A percentile compares a stretch with the other conserved stretches of the same genome.
Evolutionary conservation across 2,888 invertebrate species (phyloP).

Genomic region (Galeruca laticollis): DNA sequence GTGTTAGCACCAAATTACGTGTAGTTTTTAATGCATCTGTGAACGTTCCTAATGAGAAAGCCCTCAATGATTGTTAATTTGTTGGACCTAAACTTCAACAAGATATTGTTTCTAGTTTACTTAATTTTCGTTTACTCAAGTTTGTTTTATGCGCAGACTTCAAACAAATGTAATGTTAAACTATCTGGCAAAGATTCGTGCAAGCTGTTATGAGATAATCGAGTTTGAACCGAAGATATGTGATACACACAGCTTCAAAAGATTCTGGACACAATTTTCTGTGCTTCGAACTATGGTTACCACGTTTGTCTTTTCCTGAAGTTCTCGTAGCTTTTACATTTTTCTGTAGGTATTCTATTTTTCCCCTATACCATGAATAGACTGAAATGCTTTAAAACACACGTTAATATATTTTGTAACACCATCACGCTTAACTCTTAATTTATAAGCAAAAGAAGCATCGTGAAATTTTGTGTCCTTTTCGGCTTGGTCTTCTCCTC

Average conservation of each 20-base stretch:
- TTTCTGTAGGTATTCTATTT: conserved; percentile 31
- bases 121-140: too few species aligned
- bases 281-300: conserved; percentile 32
- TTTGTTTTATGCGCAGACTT: too few species aligned
- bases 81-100: too few species aligned
- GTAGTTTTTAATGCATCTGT: too few species aligned
- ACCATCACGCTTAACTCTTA: too few species aligned
- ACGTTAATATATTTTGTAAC: conserved; percentile 22
- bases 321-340: conserved; percentile 35
- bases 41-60: too few species aligned
- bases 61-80: too few species aligned
- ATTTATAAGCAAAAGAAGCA: conserved; percentile 16
- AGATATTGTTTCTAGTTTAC: too few species aligned
- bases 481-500: conserved; percentile 26
- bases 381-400: conserved; percentile 36
- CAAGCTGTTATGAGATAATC: conserved; percentile 21
- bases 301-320: conserved; percentile 31
- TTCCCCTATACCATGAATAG: conserved; percentile 34
- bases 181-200: too few species aligned
- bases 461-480: conserved; percentile 23
- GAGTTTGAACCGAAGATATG: conserved; percentile 30
- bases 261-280: too few species aligned
- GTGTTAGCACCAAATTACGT: too few species aligned
- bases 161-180: too few species aligned
- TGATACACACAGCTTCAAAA: conserved; percentile 17